phyloP scores from a whole-genome alignment of 2,113 vertebrate genomes.

The Mirza zaza region DNA sequence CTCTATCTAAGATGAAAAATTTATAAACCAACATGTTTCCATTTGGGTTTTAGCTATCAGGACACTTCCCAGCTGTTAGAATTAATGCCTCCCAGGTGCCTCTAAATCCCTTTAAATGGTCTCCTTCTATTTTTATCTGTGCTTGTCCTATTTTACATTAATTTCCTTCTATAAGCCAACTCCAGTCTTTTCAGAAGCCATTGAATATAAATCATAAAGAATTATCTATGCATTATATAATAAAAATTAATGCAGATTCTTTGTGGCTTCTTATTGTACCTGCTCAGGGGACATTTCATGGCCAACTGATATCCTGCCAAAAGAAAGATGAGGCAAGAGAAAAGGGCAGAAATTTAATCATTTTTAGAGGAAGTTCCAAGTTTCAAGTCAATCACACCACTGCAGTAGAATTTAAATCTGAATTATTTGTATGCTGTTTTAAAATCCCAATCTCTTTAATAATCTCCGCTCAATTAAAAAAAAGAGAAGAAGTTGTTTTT shows the following conservation, averaged over 20 bases:
- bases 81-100: constrained; percentile 35
- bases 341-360: background rate
- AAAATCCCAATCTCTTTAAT: constrained; percentile 39
- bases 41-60: background rate
- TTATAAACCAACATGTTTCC: background rate
- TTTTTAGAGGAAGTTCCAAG: background rate
- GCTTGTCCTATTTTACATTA: background rate
- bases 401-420: background rate
- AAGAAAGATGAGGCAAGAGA: background rate
- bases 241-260: background rate
- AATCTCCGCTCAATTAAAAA: constrained; percentile 29
- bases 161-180: constrained; percentile 23
- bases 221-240: background rate
- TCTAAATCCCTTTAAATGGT: constrained; percentile 11
- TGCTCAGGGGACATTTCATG: background rate
- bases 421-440: constrained; percentile 54
- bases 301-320: background rate
- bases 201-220: background rate
- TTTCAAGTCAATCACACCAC: constrained; percentile 44
- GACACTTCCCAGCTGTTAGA: constrained; percentile 20
- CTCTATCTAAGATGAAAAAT: background rate
- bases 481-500: constrained; percentile 31
- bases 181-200: constrained; percentile 12
- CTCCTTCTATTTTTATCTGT: constrained; percentile 15
- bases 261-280: background rate